Evolutionary conservation across 2,888 invertebrate species (phyloP).

Genomic region (Apodemia hepburni): DNA sequence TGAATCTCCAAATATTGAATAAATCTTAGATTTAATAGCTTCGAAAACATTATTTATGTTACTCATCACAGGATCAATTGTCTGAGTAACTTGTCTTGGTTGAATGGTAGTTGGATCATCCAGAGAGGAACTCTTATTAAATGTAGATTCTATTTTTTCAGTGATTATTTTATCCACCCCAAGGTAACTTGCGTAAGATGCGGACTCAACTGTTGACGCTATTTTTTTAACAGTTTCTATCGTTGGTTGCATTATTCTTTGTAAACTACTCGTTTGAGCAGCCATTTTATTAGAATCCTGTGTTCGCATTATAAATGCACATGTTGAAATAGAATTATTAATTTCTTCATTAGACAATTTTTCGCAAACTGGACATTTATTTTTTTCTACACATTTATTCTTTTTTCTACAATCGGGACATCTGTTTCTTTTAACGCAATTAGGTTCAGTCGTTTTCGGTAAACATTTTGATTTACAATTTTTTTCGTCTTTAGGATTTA

Average conservation of each 20-base stretch:
- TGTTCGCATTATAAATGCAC: neutral
- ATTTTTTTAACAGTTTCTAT: neutral
- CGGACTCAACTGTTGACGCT: slow-evolving; percentile 1
- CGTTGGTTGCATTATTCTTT: neutral
- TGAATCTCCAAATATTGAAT: slow-evolving; percentile 40
- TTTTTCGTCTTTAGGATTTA: neutral
- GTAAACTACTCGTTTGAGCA: neutral
- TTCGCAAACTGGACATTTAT: too few relatives aligned
- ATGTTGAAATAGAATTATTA: neutral
- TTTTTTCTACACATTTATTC: neutral
- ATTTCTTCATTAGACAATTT: too few relatives aligned
- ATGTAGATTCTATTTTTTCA: neutral
- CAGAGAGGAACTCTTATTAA: slow-evolving; percentile 34
- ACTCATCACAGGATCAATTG: neutral
- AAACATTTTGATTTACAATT: neutral
- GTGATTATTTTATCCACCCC: neutral
- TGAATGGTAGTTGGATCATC: slow-evolving; percentile 25
- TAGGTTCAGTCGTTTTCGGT: neutral
- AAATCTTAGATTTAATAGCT: slow-evolving; percentile 42
- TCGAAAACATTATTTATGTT: slow-evolving; percentile 38
- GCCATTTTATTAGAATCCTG: neutral
- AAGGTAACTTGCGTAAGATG: neutral
- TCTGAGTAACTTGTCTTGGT: neutral
- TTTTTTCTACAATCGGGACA: neutral
- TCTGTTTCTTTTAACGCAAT: neutral